phyloP scores from a whole-genome alignment of 2,888 invertebrate genomes.

The Cenopis cana region DNA sequence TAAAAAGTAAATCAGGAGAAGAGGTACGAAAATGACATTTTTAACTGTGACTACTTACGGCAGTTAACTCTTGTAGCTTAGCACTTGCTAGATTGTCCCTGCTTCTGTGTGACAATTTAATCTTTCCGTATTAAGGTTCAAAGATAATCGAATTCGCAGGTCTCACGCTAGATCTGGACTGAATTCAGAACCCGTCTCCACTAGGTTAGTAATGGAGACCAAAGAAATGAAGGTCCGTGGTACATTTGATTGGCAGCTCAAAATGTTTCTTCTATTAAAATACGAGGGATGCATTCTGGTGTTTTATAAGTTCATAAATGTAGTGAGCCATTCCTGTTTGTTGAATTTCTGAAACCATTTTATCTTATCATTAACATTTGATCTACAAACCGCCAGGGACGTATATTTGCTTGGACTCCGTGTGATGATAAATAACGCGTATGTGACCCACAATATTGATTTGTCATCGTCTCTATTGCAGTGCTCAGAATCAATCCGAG shows the following conservation, averaged over 20 bases:
- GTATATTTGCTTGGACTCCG: conserved; percentile 36
- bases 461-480: conserved; percentile 65
- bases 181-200: conserved; percentile 40
- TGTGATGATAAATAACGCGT: conserved; percentile 3
- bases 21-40: conserved; percentile 8
- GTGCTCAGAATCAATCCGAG: conserved; percentile 98
- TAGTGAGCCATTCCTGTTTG: not conserved
- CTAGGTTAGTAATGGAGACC: conserved; percentile 45
- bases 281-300: conserved; percentile 30
- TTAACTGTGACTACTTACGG: not conserved
- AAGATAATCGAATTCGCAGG: conserved; percentile 44
- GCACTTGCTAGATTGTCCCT: conserved; percentile 14
- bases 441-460: not conserved
- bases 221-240: conserved; percentile 40
- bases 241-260: conserved; percentile 18
- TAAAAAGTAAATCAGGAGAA: no score
- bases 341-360: conserved; percentile 25
- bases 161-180: conserved; percentile 45
- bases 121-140: conserved; percentile 36
- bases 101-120: conserved; percentile 25
- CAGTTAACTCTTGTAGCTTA: conserved; percentile 10
- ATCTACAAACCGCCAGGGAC: conserved; percentile 24
- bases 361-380: not conserved
- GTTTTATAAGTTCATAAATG: not conserved
- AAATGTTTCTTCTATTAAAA: conserved; percentile 2